Conservation (phyloP, 2,113 vertebrate genomes). For the Hyperopisus bebe region DNA sequence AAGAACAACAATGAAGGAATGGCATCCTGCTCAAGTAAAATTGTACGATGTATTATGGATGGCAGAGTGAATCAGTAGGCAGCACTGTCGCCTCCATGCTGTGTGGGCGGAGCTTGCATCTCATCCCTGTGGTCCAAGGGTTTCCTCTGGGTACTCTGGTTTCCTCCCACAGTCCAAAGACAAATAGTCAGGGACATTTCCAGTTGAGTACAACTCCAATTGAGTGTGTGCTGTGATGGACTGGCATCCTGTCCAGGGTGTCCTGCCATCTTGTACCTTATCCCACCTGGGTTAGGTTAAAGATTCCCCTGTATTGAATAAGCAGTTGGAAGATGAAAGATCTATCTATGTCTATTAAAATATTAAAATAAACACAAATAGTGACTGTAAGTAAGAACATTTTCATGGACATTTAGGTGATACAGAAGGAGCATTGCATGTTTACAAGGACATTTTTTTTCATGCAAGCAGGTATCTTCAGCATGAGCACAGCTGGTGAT, state of each 20-base stretch:
- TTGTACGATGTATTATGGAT: not conserved
- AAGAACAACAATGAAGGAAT: not conserved
- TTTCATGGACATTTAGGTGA: not conserved
- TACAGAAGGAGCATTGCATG: not conserved
- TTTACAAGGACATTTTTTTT: not conserved
- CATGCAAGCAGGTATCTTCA: not conserved
- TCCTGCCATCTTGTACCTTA: not conserved
- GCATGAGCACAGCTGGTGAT: not conserved
- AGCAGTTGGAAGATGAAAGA: not conserved
- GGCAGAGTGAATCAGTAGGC: not conserved
- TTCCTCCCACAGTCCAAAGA: not conserved
- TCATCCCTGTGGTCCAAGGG: not conserved
- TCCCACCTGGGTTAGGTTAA: not conserved
- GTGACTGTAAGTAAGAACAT: not conserved
- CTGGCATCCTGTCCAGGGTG: not conserved
- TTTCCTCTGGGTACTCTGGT: not conserved
- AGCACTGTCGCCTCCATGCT: not conserved
- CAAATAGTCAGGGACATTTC: not conserved
- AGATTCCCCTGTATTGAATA: not conserved
- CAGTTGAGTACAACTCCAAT: too few species aligned
- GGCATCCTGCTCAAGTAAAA: not conserved
- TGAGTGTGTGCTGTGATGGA: not conserved
- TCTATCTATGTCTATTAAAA: not conserved
- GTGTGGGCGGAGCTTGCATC: not conserved
- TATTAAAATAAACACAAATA: not conserved